A percentile compares a stretch with the other conserved stretches of the same genome.
These are phyloP conservation scores for Orchesella cincta DNA, from an alignment of 1,140 invertebrate genomes.

Conservation along the genomic window DNA sequence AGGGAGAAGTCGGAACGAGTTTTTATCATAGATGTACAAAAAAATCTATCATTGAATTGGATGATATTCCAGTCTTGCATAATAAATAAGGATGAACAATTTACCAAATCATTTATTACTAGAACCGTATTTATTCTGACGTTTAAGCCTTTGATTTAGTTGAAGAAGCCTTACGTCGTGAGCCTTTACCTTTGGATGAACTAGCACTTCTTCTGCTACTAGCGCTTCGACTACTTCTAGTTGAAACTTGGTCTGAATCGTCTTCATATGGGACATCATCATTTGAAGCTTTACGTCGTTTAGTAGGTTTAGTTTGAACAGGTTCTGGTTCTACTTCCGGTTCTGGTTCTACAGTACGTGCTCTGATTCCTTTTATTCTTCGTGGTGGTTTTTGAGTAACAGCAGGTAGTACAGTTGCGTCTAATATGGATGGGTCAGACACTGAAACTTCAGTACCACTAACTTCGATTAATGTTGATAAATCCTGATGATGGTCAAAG, in stretches of 20 bases:
- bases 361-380: background rate
- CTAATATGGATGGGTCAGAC: background rate
- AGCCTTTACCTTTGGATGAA: background rate
- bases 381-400: background rate
- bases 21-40: too few relatives aligned
- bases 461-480: background rate
- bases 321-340: background rate
- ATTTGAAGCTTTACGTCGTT: background rate
- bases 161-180: background rate
- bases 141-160: too few relatives aligned
- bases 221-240: background rate
- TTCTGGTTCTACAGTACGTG: background rate
- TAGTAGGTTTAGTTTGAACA: background rate
- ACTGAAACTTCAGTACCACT: background rate
- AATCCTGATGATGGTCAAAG: background rate
- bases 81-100: too few relatives aligned
- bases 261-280: background rate
- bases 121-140: too few relatives aligned
- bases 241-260: background rate
- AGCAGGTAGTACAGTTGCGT: background rate
- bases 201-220: conserved; percentile 3
- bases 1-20: too few relatives aligned
- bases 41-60: too few relatives aligned
- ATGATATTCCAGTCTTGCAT: too few relatives aligned
- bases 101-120: too few relatives aligned